Evolutionary conservation across 1,140 invertebrate species (phyloP).

Genomic region (Apis mellifera): Amel_HAv3.1 CM009932.2:4120501-4121000

Average conservation of each 20-base stretch:
- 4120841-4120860: neutral
- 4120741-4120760: neutral
- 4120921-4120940: neutral
- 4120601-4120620: slow-evolving; percentile 50
- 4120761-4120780: neutral
- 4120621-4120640: neutral
- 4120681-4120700: slow-evolving; percentile 43
- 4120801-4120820: no score
- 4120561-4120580: slow-evolving; percentile 24
- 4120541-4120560: slow-evolving; percentile 36
- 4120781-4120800: no score
- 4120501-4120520: neutral
- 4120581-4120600: slow-evolving; percentile 38
- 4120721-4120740: slow-evolving; percentile 40
- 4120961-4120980: neutral
- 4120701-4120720: slow-evolving; percentile 22
- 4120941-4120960: slow-evolving; percentile 10
- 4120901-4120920: neutral
- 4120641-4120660: neutral
- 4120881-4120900: slow-evolving; percentile 25
- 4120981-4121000: neutral
- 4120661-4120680: neutral
- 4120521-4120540: neutral
- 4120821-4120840: neutral
- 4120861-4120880: neutral